Base-by-base conservation (phyloP, 2,797 vertebrate genomes). In the Manis javanica region DNA sequence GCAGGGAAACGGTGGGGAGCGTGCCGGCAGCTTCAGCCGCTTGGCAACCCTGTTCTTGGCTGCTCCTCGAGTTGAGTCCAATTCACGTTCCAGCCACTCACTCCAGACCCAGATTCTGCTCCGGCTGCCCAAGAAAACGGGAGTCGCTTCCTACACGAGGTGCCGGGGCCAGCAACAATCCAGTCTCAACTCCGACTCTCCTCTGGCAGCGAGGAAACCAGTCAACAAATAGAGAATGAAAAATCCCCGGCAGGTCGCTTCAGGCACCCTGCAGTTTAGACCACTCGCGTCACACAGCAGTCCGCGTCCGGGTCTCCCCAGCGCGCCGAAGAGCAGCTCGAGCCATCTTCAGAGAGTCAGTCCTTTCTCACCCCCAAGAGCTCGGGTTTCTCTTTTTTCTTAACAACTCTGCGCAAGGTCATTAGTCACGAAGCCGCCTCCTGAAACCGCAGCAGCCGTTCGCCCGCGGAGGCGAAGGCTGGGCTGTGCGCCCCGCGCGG, bases 331-430 rank as follows among this genome's bases (percentile, higher is more conserved):
- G 94, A 98, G 97, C 97, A 97, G 97, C 91, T 87, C 97, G 96
- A 98, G 98, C 98, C 98, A 98, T 98, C 98, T 98, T 98, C 98
- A 92, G 96, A 97, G 93, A 97, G 98, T 98, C 98, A 90, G 95
- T 96, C 96, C 94, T 97, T 98, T 97, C 96, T 98, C 94, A 91
- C 83, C 78, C 97, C 68, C 34, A 94, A 98, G 97, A 96, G 96
- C 95, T 97, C 96, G 97, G 91, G 49, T 93, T 96, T 97, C 96
- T 97, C 78, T 95, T 95, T 97, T 97, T 87, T 98, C 98, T 98
- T 98, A 98, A 97, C 96, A 98, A 99, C 98, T 98, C 98, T 98
- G 98, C 98, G 98, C 98, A 99, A 99, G 98, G 98, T 99, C 98
- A 98, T 98, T 98, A 98, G 98, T 98, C 98, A 98, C 98, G 97